Base-by-base conservation (phyloP, 1,140 invertebrate genomes). In the Tyrophagus putrescentiae region DNA sequence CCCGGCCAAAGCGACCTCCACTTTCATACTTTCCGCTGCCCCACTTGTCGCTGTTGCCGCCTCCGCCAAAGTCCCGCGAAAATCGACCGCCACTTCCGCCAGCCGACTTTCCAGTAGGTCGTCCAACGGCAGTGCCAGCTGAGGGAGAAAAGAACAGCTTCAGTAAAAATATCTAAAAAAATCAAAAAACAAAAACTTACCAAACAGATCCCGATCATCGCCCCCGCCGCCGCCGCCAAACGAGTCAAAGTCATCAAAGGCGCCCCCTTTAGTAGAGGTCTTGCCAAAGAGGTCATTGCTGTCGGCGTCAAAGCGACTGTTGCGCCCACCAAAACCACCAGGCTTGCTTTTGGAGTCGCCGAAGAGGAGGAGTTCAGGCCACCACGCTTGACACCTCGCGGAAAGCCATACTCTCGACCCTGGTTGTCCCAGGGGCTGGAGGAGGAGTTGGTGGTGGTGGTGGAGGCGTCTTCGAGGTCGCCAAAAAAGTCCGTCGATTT, bases 171-270 rank as follows among this genome's bases (percentile, higher is more conserved):
- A n/a, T n/a, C n/a, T n/a, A n/a, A n/a, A n/a, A n/a, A n/a, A n/a
- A n/a, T n/a, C n/a, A n/a, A n/a, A n/a, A n/a, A n/a, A n/a, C n/a
- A n/a, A n/a, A n/a, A n/a, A n/a, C n/a, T n/a, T n/a, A 48, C 45
- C 45, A 48, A 48, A 48, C 7, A 48, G 45, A 48, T 48, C 45
- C 23, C 45, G 45, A 7, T 48, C 45, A 7, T 48, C 45, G 7
- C 13, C 21, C 36, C 13, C 31, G 45, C 31, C 45, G 7, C 13
- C 21, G 13, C 13, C 31, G 45, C 31, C 45, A 18, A 48, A 48
- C 45, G 45, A 25, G 31, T 48, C 45, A 48, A 48, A 21, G 7
- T 21, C 18, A 9, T 48, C 45, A 18, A 39, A 39, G 45, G 7
- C 31, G 23, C 31, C 45, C 21, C 18, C 21, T 48, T 48, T 13